These are phyloP conservation scores for Rhabdomys pumilio DNA, from an alignment of 2,797 vertebrate genomes.

Conservation along the genomic window DNA sequence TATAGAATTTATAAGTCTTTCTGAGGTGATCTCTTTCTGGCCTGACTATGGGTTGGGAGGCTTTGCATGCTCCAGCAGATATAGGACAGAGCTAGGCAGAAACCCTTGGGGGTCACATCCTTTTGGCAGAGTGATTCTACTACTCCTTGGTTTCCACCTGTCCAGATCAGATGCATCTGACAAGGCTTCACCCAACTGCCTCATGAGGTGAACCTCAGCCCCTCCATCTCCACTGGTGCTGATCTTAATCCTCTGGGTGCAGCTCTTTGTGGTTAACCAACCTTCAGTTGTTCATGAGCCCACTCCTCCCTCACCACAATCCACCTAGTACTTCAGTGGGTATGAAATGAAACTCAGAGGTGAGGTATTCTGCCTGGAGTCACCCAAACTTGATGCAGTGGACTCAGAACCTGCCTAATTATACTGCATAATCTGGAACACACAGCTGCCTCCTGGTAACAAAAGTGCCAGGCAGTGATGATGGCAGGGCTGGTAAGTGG, in stretches of 20 bases:
- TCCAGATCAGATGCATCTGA: background rate
- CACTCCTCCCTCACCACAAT: background rate
- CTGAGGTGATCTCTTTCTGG: background rate
- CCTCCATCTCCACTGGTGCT: background rate
- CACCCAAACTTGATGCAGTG: background rate
- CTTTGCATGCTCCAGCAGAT: constrained; percentile 4
- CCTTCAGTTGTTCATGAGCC: background rate
- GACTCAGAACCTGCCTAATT: background rate
- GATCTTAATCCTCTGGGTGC: background rate
- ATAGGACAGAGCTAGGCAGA: background rate
- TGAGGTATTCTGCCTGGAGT: background rate
- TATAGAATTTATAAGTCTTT: constrained; percentile 19
- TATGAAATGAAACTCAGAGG: background rate
- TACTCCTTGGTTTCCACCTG: background rate
- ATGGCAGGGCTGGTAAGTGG: background rate
- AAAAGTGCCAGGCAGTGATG: background rate
- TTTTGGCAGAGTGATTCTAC: too few relatives aligned
- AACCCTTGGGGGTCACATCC: background rate
- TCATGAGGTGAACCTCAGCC: background rate
- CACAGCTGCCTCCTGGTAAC: too few relatives aligned
- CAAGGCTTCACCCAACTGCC: background rate
- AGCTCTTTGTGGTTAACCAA: background rate
- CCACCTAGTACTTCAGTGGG: background rate
- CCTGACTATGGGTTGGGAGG: background rate
- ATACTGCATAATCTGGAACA: background rate